phyloP scores from a whole-genome alignment of 1,140 invertebrate species.

The Coelopa frigida region DNA sequence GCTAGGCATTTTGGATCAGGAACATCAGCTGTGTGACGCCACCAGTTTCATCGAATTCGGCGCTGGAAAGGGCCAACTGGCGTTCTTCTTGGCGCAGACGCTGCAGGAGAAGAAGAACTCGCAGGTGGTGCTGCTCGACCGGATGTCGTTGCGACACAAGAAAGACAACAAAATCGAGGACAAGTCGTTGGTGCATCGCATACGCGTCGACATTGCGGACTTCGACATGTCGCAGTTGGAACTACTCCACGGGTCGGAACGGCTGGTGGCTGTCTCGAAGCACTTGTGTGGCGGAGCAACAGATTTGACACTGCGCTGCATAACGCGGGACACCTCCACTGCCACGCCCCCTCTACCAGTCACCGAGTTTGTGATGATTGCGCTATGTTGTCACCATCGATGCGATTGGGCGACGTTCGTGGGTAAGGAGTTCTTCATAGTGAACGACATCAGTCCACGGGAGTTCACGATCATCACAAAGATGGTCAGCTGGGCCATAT shows the following conservation, averaged over 20 bases:
- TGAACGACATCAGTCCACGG: constrained; percentile 50
- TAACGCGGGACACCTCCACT: constrained; percentile 24
- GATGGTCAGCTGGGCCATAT: constrained; percentile 78
- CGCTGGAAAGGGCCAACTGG: constrained; percentile 74
- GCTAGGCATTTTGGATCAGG: constrained; percentile 53
- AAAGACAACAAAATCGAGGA: constrained; percentile 62
- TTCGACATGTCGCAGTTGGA: constrained; percentile 56
- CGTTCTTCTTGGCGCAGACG: constrained; percentile 63
- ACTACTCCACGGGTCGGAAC: constrained; percentile 44
- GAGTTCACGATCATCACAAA: constrained; percentile 71
- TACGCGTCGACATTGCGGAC: constrained; percentile 68
- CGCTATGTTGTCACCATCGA: constrained; percentile 82
- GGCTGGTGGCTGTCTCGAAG: constrained; percentile 69
- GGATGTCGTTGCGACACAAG: constrained; percentile 71
- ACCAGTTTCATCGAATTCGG: constrained; percentile 79
- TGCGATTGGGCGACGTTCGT: constrained; percentile 65
- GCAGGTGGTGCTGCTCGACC: constrained; percentile 66
- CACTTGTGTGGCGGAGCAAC: constrained; percentile 81
- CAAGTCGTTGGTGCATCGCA: constrained; percentile 49
- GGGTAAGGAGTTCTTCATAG: constrained; percentile 54
- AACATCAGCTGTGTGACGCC: constrained; percentile 49
- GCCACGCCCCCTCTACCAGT: not conserved
- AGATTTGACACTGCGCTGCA: constrained; percentile 64
- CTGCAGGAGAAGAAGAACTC: constrained; percentile 46
- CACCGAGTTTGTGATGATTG: constrained; percentile 60